phyloP scores from a whole-genome alignment of 1,140 invertebrate genomes.

The Sycophila sp. region DNA sequence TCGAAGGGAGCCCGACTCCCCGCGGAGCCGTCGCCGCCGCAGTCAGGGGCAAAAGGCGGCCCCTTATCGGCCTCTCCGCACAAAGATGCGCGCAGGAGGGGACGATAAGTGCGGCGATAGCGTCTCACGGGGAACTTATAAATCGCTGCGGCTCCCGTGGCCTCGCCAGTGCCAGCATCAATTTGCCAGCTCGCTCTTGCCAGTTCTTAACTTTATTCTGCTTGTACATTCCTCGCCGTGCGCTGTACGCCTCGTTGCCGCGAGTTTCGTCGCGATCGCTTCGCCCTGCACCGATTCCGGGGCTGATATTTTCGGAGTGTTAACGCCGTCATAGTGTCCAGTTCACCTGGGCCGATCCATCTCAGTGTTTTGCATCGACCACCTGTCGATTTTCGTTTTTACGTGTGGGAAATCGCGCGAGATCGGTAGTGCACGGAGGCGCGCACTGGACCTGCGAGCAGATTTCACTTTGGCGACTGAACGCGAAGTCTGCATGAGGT shows the following conservation, averaged over 20 bases:
- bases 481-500: conserved; percentile 25
- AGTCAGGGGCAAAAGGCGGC: background rate
- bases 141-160: conserved; percentile 9
- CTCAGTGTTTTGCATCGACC: too few species aligned
- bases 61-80: too few species aligned
- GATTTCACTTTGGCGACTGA: background rate
- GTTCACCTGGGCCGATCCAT: too few species aligned
- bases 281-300: too few species aligned
- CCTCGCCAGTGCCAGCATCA: conserved; percentile 7
- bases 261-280: background rate
- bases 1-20: too few species aligned
- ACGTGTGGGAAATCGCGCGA: too few species aligned
- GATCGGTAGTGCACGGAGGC: too few species aligned
- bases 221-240: background rate
- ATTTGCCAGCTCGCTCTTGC: background rate
- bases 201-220: background rate
- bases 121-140: conserved; percentile 19
- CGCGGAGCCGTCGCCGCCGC: background rate
- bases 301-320: too few species aligned
- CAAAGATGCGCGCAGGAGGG: too few species aligned
- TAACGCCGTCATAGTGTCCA: too few species aligned
- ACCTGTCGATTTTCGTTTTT: too few species aligned
- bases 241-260: background rate
- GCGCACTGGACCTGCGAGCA: background rate
- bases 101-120: background rate